phyloP scores from a whole-genome alignment of 2,888 invertebrate species.

The Drosophila tripunctata region DNA sequence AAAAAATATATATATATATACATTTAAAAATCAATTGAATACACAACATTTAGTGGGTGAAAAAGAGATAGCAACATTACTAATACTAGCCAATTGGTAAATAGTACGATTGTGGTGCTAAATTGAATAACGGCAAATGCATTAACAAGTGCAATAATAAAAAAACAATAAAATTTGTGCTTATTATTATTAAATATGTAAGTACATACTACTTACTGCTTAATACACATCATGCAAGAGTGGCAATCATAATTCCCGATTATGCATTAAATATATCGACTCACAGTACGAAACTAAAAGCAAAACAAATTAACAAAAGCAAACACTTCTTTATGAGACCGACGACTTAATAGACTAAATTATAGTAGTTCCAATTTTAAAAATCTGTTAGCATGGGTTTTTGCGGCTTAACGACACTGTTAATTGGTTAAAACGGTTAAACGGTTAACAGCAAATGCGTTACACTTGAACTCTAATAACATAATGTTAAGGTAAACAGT shows the following conservation, averaged over 20 bases:
- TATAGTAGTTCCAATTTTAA: too few species aligned
- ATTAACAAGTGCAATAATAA: slow-evolving; percentile 77
- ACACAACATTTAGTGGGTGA: too few species aligned
- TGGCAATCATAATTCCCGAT: slow-evolving; percentile 63
- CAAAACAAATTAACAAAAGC: slow-evolving; percentile 41
- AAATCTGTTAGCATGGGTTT: too few species aligned
- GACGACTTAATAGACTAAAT: background rate
- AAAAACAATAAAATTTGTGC: slow-evolving; percentile 42
- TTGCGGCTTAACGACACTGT: too few species aligned
- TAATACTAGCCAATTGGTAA: slow-evolving; percentile 46
- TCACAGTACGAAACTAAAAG: slow-evolving; percentile 54
- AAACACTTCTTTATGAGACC: background rate
- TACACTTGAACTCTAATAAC: too few species aligned
- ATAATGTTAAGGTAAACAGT: too few species aligned
- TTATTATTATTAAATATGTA: slow-evolving; percentile 54
- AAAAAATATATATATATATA: too few species aligned
- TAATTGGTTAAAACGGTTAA: too few species aligned
- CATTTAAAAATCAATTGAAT: too few species aligned
- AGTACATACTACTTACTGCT: too few species aligned
- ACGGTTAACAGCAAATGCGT: too few species aligned
- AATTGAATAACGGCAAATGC: slow-evolving; percentile 72
- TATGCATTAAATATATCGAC: slow-evolving; percentile 69
- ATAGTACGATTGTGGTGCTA: slow-evolving; percentile 65
- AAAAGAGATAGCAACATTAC: too few species aligned
- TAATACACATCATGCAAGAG: slow-evolving; percentile 65